Percentiles rank a stretch among this genome's conserved stretches.
Conservation (phyloP, 2,113 vertebrate species). For the Pygoscelis antarcticus region DNA sequence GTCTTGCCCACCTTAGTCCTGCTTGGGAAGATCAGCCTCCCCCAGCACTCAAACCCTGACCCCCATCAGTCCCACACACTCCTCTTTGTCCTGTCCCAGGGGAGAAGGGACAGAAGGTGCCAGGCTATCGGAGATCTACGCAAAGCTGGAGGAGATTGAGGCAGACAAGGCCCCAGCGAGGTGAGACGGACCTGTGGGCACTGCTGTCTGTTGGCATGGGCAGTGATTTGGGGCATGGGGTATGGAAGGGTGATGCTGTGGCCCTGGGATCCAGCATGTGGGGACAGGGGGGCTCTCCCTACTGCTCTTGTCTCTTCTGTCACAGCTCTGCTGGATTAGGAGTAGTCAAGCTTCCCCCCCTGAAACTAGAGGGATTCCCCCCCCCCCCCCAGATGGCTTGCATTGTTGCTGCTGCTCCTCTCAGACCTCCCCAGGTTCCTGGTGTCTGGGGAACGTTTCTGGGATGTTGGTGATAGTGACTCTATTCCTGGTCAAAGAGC, state of each 20-base stretch:
- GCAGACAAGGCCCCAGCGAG: constrained; percentile 96
- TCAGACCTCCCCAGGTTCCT: neutral
- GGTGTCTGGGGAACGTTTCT: neutral
- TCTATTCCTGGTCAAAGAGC: neutral
- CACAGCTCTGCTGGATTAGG: neutral
- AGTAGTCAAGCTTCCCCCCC: neutral
- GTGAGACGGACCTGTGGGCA: constrained; percentile 68
- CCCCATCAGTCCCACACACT: neutral
- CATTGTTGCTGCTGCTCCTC: neutral
- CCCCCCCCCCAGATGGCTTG: neutral
- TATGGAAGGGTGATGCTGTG: neutral
- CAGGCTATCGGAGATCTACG: constrained; percentile 89
- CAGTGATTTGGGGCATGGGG: neutral
- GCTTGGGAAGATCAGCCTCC: neutral
- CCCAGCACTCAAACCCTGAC: neutral
- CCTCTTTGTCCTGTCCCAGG: constrained; percentile 64
- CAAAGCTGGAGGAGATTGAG: constrained; percentile 94
- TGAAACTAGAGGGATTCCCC: neutral
- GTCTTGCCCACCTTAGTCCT: neutral
- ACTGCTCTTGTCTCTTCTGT: neutral
- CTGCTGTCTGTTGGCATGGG: neutral
- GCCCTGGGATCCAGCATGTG: neutral
- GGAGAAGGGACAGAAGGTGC: constrained; percentile 85
- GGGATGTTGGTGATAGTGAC: neutral
- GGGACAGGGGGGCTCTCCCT: neutral